Evolutionary conservation across 2,113 vertebrate species (phyloP).

Genomic region (Pongo abelii): DNA sequence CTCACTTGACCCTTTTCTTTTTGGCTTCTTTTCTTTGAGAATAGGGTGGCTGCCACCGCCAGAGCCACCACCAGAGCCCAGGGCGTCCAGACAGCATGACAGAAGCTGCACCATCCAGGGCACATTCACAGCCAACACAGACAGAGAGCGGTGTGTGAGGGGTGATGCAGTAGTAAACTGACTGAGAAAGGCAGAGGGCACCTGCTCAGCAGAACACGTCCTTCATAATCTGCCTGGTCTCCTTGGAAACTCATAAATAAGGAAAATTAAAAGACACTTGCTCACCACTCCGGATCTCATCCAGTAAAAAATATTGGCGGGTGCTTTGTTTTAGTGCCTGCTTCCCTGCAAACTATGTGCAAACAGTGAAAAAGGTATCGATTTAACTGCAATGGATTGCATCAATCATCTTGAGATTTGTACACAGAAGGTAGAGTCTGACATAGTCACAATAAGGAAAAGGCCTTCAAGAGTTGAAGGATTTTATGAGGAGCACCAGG

Average conservation of each 20-base stretch:
- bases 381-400: neutral
- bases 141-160: accelerated
- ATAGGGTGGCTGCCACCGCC: neutral
- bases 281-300: neutral
- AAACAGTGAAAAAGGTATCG: neutral
- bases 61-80: neutral
- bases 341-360: neutral
- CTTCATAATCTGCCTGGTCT: neutral
- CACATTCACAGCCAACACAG: neutral
- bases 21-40: neutral
- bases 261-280: neutral
- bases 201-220: neutral
- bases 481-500: accelerated
- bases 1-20: neutral
- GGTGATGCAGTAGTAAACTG: neutral
- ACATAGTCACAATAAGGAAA: neutral
- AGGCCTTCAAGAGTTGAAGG: neutral
- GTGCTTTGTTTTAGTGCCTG: neutral
- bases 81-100: accelerated
- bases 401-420: neutral
- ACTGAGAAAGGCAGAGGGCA: neutral
- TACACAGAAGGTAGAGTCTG: neutral
- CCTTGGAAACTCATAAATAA: conserved; percentile 42
- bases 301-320: neutral
- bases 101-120: accelerated